Evolutionary conservation across 2,797 vertebrate species (phyloP), one percentile per base, ranked within the genome.

Genomic region (Tragopan temminckii): DNA sequence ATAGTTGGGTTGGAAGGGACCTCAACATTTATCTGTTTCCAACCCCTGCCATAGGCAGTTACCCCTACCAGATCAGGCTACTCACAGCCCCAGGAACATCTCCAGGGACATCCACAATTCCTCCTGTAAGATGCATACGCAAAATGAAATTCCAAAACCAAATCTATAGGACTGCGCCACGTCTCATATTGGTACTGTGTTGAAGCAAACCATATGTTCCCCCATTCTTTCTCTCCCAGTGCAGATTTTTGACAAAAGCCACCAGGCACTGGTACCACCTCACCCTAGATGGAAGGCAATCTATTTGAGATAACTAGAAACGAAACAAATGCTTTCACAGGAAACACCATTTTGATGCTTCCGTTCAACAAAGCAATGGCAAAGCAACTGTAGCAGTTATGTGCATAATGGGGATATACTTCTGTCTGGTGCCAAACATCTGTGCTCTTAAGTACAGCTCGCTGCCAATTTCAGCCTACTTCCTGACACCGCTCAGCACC

Each of bases 351-450:
- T 85, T 71, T 45, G 58, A 70, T 77, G 33, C 48, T 50, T 58
- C 18, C 58, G 72, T 89, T 75, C 71, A 70, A 33, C 42, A 7
- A 29, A 79, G 31, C 55, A 50, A 19, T 5, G 13, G 48, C 76
- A 85, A 91, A 63, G 46, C 62, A 94, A 35, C 74, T 50, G 35
- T 20, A 94, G 76, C 69, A 81, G 68, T 78, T 86, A 82, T 14
- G 63, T 86, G 59, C 33, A 43, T 33, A 42, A 29, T 23, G 61
- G 36, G 35, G 29, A 53, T 83, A 45, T 72, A 29, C 67, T 82
- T 92, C 95, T 42, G 40, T 64, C 53, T 92, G 43, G 45, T 92
- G 95, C 93, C 90, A 96, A 97, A 95, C 91, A 95, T 94, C 94
- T 96, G 94, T 83, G 91, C 64, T 92, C 14, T 3, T 38, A 78